Base-by-base conservation (phyloP, 2,113 vertebrate genomes). In the Ictidomys tridecemlineatus region DNA sequence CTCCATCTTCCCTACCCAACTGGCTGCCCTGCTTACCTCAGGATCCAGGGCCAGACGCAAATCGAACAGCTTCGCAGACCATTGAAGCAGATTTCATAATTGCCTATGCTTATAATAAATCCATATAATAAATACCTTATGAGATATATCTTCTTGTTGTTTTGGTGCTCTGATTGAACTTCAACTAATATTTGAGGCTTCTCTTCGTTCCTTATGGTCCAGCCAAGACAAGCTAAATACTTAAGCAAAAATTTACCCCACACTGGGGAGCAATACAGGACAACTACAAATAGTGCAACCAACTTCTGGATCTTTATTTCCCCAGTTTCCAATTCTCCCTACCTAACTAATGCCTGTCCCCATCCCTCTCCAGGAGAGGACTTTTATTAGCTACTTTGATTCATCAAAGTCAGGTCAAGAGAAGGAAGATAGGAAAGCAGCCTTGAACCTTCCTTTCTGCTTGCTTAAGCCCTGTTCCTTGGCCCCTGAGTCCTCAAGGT, bases 201-300 rank as follows among this genome's bases (percentile, higher is more conserved):
- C 34, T 69, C 48, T 74, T 85, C 13, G 83, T 2, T 69, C 2
- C 17, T 22, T 70, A 9, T 37, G 70, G 30, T 69, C 24, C 9
- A 45, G 26, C 12, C 78, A 70, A 82, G 39, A 73, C 22, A 72
- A 84, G 13, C 34, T 53, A 56, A 79, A 65, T 3, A 67, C 45
- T 73, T 93, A 39, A 90, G 53, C 24, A 90, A 84, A 78, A 45
- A 67, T 91, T 77, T 78, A 61, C 10, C 37, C 28, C 61, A 45
- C n/a, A 42, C 39, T 95, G 20, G 20, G 7, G 34, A 67, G 79
- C 73, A 85, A 82, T 67, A 69, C 53, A 86, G 74, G 56, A 10
- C 61, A 82, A 83, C 28, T 77, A 93, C 85, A 96, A 89, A 16
- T 42, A 89, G 73, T n/a, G 11, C 76, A n/a, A 32, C 42, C 9